Evolutionary conservation across 2,888 invertebrate genomes (phyloP), one percentile per base, ranked within the genome.

Genomic region (Masnerella sp.): DNA sequence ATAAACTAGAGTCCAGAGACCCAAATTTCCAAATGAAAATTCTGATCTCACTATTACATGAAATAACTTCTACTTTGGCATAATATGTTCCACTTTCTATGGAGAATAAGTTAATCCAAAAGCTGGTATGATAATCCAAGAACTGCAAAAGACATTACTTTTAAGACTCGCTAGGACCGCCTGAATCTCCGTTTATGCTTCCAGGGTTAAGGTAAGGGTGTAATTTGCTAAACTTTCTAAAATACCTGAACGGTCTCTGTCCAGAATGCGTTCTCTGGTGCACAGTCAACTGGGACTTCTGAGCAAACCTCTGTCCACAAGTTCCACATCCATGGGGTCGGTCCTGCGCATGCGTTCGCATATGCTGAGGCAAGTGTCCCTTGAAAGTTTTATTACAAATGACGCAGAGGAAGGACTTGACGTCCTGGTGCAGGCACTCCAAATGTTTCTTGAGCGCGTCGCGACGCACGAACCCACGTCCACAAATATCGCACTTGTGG

Each of bases 221-320:
- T n/a, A n/a, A n/a, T n/a, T n/a, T n/a, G n/a, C n/a, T n/a, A n/a
- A n/a, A n/a, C n/a, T n/a, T n/a, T n/a, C n/a, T n/a, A n/a, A n/a
- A n/a, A n/a, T 65, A 75, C 75, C 75, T 67, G 83, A 95, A 96
- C 0, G 96, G 96, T 54, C 94, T 90, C 77, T 93, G 95, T 0
- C 96, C 96, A 0, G 94, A 93, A 82, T 96, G 96, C n/a, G 92
- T 93, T 11, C 96, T 90, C 82, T 93, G 92, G 80, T 96, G 96
- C 0, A 96, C 95, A 8, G 93, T 95, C 75, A 95, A 87, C 83
- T 96, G 96, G 0, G 95, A 95, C 72, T 94, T 92, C 83, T 96
- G 96, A 0, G 94, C 94, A 81, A 96, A 96, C 22, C 92, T 88
- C 49, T 94, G 92, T 1, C 93, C 93, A 83, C 96, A 96, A 4